Evolutionary conservation across 1,140 invertebrate species (phyloP).

Genomic region (Schlechtendalia chinensis): DNA sequence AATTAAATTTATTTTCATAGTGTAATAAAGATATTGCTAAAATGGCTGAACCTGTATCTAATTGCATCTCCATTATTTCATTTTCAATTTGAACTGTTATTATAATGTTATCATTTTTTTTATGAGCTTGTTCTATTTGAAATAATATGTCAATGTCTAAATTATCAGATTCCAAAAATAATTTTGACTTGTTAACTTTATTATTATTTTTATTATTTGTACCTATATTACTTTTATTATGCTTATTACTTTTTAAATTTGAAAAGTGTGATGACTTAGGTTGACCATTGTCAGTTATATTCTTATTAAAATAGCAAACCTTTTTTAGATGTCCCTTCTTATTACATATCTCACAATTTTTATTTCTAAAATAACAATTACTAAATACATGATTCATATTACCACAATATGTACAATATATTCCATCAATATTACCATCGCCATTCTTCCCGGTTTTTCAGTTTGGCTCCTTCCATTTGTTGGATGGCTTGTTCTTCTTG

Average conservation of each 20-base stretch:
- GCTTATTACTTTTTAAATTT: not conserved
- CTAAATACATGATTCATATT: constrained; percentile 21
- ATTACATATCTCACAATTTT: constrained; percentile 21
- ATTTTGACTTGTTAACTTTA: constrained; percentile 4
- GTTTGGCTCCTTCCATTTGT: not conserved
- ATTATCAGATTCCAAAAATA: constrained; percentile 3
- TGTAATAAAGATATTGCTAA: constrained; percentile 23
- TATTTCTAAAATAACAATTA: constrained; percentile 28
- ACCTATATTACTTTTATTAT: not conserved
- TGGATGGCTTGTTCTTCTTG: not conserved
- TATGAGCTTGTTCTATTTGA: not conserved
- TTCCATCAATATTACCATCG: not conserved
- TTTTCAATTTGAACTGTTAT: constrained; percentile 9
- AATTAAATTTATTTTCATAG: constrained; percentile 29
- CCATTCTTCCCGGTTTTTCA: not conserved
- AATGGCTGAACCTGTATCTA: constrained; percentile 28
- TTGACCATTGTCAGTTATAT: constrained; percentile 13
- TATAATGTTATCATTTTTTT: not conserved
- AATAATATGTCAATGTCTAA: constrained; percentile 19
- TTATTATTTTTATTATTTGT: too few relatives aligned
- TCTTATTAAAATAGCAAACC: constrained; percentile 21
- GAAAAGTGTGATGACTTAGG: not conserved
- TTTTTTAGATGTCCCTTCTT: constrained; percentile 20
- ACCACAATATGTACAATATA: constrained; percentile 4
- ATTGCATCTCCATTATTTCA: constrained; percentile 16